Percentiles rank a stretch among this genome's conserved stretches.
Conservation (phyloP, 64 coral and sea anemone genomes). For the Montipora foliosa region DNA sequence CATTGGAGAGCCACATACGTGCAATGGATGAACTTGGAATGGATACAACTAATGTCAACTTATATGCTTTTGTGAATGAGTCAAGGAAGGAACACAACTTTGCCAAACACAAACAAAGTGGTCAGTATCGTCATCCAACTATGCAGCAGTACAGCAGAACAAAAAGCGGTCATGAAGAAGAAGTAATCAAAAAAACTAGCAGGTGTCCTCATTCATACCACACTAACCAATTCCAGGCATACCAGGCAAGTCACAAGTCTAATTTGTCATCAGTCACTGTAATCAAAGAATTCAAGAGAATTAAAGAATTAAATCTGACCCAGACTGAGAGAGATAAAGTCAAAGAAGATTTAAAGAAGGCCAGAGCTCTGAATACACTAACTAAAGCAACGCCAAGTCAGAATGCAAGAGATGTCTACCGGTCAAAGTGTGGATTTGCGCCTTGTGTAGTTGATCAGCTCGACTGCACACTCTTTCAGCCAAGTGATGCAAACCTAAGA, state of each 20-base stretch:
- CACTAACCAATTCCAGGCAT: slow-evolving; percentile 58
- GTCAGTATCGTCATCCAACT: slow-evolving; percentile 40
- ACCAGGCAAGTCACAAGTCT: slow-evolving; percentile 65
- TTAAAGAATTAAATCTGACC: neutral
- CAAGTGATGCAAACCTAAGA: neutral
- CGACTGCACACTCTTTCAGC: slow-evolving; percentile 28
- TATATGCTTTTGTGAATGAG: slow-evolving; percentile 65
- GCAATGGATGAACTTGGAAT: slow-evolving; percentile 25
- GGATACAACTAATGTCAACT: slow-evolving; percentile 7
- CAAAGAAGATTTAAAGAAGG: slow-evolving; percentile 51
- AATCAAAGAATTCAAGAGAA: slow-evolving; percentile 8
- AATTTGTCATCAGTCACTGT: slow-evolving; percentile 14
- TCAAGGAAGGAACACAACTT: slow-evolving; percentile 63
- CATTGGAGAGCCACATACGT: slow-evolving; percentile 43
- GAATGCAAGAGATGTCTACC: slow-evolving; percentile 48
- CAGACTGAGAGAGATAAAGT: neutral
- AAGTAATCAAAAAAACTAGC: slow-evolving; percentile 66
- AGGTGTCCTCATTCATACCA: slow-evolving; percentile 75
- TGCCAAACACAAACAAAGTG: slow-evolving; percentile 39
- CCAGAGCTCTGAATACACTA: slow-evolving; percentile 47
- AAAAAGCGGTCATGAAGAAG: slow-evolving; percentile 55
- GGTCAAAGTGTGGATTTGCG: neutral
- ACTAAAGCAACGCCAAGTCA: slow-evolving; percentile 60
- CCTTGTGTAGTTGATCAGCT: neutral
- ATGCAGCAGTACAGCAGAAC: slow-evolving; percentile 46